phyloP scores from a whole-genome alignment of 2,888 invertebrate genomes.

The Dasypolia templi region DNA sequence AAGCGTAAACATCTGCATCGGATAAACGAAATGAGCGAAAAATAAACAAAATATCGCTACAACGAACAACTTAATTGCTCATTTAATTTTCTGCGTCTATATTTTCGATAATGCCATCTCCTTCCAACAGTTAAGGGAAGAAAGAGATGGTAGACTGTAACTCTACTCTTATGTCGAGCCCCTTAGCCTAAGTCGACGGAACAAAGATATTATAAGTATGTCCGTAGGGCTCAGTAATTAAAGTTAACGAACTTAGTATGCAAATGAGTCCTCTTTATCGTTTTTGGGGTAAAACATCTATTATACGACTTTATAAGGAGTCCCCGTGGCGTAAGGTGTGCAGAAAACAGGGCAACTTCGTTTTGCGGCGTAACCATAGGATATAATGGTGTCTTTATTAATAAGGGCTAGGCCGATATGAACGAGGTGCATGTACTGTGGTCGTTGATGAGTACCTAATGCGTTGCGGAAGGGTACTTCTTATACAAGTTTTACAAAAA shows the following conservation, averaged over 20 bases:
- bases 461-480: background rate
- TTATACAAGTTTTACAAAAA: background rate
- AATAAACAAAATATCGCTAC: slow-evolving; percentile 59
- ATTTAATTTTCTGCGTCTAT: slow-evolving; percentile 58
- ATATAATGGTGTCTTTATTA: slow-evolving; percentile 58
- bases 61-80: slow-evolving; percentile 47
- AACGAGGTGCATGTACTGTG: slow-evolving; percentile 18
- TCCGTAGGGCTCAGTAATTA: slow-evolving; percentile 78
- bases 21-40: slow-evolving; percentile 24
- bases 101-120: slow-evolving; percentile 39
- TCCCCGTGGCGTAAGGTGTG: slow-evolving; percentile 69
- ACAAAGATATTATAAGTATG: slow-evolving; percentile 75
- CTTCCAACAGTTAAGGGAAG: background rate
- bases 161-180: slow-evolving; percentile 52
- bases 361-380: slow-evolving; percentile 70
- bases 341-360: slow-evolving; percentile 66
- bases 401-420: slow-evolving; percentile 28
- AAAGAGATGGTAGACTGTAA: slow-evolving; percentile 38
- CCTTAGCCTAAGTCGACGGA: slow-evolving; percentile 63
- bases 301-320: slow-evolving; percentile 78
- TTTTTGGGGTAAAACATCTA: slow-evolving; percentile 81
- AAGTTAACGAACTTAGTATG: slow-evolving; percentile 81
- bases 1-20: slow-evolving; percentile 18
- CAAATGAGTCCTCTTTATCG: slow-evolving; percentile 81
- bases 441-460: background rate